These are phyloP conservation scores for Carassius gibelio DNA, from an alignment of 2,113 vertebrate genomes.

Conservation along the genomic window DNA sequence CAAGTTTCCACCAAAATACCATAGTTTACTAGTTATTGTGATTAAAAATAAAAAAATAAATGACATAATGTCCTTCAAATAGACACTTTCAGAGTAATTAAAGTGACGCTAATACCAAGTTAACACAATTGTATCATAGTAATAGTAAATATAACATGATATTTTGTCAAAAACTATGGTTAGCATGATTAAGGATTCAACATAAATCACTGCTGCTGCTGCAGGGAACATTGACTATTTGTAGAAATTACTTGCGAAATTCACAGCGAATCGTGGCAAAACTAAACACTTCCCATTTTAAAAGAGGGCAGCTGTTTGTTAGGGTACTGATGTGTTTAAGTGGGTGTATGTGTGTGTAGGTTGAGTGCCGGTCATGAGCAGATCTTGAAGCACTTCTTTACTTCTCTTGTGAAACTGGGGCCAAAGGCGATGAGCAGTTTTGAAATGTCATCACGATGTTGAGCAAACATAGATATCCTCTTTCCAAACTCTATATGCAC, in stretches of 20 bases:
- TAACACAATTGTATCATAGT: neutral
- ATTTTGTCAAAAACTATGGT: conserved; percentile 1
- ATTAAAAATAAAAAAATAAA: neutral
- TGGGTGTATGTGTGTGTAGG: conserved; percentile 27
- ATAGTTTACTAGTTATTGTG: no score
- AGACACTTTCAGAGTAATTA: neutral
- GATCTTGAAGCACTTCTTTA: conserved; percentile 25
- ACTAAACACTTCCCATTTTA: neutral
- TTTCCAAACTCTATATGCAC: conserved; percentile 38
- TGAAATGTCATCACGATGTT: conserved; percentile 47
- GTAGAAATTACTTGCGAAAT: neutral
- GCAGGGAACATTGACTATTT: neutral
- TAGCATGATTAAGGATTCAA: neutral
- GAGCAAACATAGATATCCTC: conserved; percentile 46
- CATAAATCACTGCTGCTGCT: neutral
- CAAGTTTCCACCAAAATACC: neutral
- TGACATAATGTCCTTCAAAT: neutral
- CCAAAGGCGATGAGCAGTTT: conserved; percentile 20
- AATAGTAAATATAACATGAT: neutral
- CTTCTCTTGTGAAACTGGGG: conserved; percentile 48
- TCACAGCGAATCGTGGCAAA: neutral
- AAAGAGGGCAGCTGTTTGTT: neutral
- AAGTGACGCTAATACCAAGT: neutral
- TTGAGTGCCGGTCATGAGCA: conserved; percentile 11
- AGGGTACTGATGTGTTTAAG: neutral